Conservation (phyloP, 2,113 vertebrate genomes). For the Rutilus rutilus region DNA sequence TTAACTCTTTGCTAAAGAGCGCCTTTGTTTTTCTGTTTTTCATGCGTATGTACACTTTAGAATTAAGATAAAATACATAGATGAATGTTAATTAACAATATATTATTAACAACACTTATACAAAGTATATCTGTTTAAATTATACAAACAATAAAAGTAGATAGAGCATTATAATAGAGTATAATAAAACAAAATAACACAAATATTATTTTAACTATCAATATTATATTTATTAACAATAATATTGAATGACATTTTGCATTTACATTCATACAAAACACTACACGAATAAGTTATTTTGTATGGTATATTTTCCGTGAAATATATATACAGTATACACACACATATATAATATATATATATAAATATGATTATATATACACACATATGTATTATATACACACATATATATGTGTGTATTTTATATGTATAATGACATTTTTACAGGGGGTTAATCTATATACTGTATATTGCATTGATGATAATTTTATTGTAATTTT, state of each 20-base stretch:
- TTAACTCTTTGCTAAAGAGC: conserved; percentile 49
- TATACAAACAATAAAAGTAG: neutral
- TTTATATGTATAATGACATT: no score
- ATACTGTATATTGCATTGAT: neutral
- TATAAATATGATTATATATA: no score
- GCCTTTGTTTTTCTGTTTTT: neutral
- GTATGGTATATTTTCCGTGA: neutral
- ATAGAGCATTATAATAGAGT: neutral
- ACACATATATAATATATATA: no score
- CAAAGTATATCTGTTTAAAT: neutral
- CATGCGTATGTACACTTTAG: neutral
- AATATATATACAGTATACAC: no score
- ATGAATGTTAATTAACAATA: neutral
- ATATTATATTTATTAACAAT: neutral
- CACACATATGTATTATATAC: no score
- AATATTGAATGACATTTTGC: neutral
- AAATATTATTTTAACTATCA: neutral
- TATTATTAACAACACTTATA: neutral
- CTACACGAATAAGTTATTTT: neutral
- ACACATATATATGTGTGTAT: no score
- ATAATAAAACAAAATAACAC: neutral
- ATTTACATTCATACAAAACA: neutral
- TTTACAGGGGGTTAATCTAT: neutral
- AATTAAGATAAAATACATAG: neutral
- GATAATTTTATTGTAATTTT: neutral